Percentiles rank a stretch among this genome's conserved stretches.
These are phyloP conservation scores for Phoebastria nigripes DNA, from an alignment of 2,797 vertebrate genomes.

Conservation along the genomic window DNA sequence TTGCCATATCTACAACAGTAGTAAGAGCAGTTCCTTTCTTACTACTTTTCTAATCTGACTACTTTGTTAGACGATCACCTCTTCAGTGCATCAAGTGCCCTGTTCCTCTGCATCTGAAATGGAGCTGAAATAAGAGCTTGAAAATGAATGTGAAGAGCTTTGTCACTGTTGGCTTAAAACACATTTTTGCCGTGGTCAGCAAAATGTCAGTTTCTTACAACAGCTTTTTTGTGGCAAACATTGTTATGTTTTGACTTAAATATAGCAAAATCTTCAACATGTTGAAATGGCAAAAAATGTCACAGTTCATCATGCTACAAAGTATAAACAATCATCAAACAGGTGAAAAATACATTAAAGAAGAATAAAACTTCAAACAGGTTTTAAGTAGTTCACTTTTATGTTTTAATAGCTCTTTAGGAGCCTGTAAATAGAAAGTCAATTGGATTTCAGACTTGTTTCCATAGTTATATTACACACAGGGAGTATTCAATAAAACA, in stretches of 20 bases:
- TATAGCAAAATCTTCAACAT: conserved; percentile 22
- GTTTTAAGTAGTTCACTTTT: conserved; percentile 65
- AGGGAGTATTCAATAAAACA: conserved; percentile 78
- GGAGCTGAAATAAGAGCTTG: not conserved
- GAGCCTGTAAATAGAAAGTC: conserved; percentile 76
- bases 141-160: not conserved
- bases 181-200: not conserved
- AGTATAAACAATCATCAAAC: conserved; percentile 59
- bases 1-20: not conserved
- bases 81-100: not conserved
- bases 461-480: conserved; percentile 71
- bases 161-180: not conserved
- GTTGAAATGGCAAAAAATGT: conserved; percentile 37
- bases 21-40: not conserved
- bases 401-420: conserved; percentile 70
- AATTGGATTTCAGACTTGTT: conserved; percentile 74
- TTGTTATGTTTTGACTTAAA: conserved; percentile 24
- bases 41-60: not conserved
- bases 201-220: not conserved
- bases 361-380: conserved; percentile 67
- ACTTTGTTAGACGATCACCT: not conserved
- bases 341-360: conserved; percentile 66
- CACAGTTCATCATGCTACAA: conserved; percentile 53
- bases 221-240: not conserved
- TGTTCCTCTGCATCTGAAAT: not conserved